phyloP scores from a whole-genome alignment of 2,113 vertebrate species.

The Anser cygnoides region DNA sequence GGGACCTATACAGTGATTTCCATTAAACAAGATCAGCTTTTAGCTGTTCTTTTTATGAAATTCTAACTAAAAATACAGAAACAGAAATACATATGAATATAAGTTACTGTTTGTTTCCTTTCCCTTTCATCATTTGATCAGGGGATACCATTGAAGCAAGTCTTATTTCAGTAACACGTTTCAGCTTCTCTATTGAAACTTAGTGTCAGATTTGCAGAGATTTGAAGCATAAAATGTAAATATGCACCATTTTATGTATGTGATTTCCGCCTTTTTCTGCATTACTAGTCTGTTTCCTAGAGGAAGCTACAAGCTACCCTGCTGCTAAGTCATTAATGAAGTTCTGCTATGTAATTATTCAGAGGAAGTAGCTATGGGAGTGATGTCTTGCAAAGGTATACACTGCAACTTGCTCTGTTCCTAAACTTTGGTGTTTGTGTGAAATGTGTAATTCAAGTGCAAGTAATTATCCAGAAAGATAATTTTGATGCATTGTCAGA shows the following conservation, averaged over 20 bases:
- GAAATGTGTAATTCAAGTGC: background rate
- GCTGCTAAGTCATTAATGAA: background rate
- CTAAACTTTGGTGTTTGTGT: background rate
- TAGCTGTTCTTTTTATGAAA: background rate
- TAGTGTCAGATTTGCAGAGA: background rate
- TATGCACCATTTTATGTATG: background rate
- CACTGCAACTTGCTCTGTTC: background rate
- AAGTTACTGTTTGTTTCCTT: background rate
- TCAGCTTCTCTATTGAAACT: background rate
- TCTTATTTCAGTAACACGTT: background rate
- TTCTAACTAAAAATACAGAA: background rate
- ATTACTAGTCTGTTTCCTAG: constrained; percentile 1
- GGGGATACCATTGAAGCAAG: background rate
- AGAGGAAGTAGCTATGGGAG: background rate
- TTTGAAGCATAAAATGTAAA: background rate
- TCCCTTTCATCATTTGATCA: background rate
- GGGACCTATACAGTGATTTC: background rate
- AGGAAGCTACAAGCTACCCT: background rate
- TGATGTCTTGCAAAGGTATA: background rate
- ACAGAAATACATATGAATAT: background rate
- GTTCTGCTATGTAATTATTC: background rate
- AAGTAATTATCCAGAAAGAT: background rate
- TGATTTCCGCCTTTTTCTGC: background rate
- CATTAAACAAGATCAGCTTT: background rate
- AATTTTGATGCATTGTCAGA: background rate